Percentiles rank a stretch among this genome's conserved stretches.
These are phyloP conservation scores for Cylloceria caligata DNA, from an alignment of 2,888 invertebrate genomes.

Conservation along the genomic window DNA sequence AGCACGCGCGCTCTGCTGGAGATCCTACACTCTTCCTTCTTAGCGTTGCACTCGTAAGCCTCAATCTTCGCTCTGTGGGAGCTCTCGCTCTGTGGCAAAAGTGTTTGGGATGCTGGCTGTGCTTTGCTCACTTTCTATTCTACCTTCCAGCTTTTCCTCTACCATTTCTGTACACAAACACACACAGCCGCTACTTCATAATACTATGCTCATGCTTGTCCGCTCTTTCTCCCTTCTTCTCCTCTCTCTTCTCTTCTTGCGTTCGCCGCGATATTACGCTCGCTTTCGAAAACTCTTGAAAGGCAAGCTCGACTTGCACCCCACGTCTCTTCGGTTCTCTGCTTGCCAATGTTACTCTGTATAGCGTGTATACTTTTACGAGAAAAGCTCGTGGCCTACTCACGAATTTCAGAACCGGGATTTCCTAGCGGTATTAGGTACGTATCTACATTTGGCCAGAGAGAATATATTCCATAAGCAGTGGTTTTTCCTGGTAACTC, in stretches of 20 bases:
- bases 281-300: conserved; percentile 72
- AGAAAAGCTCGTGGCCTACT: conserved; percentile 45
- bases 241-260: conserved; percentile 40
- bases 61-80: conserved; percentile 13
- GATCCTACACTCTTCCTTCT: conserved; percentile 54
- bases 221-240: conserved; percentile 17
- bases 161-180: conserved; percentile 65
- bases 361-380: conserved; percentile 33
- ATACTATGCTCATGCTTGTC: conserved; percentile 35
- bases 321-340: conserved; percentile 33
- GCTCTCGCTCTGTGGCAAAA: too few species aligned
- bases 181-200: conserved; percentile 43
- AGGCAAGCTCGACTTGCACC: conserved; percentile 51
- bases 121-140: conserved; percentile 50
- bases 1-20: conserved; percentile 55
- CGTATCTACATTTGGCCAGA: neutral
- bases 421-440: conserved; percentile 12
- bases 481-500: neutral
- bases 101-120: conserved; percentile 18
- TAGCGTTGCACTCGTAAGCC: conserved; percentile 6
- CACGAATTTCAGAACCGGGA: conserved; percentile 39
- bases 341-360: conserved; percentile 4
- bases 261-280: conserved; percentile 72
- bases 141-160: conserved; percentile 54
- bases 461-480: neutral